Percentiles rank a stretch among this genome's conserved stretches.
Evolutionary conservation across 2,888 invertebrate genomes (phyloP).

Genomic region (Teinopalpus imperialis): DNA sequence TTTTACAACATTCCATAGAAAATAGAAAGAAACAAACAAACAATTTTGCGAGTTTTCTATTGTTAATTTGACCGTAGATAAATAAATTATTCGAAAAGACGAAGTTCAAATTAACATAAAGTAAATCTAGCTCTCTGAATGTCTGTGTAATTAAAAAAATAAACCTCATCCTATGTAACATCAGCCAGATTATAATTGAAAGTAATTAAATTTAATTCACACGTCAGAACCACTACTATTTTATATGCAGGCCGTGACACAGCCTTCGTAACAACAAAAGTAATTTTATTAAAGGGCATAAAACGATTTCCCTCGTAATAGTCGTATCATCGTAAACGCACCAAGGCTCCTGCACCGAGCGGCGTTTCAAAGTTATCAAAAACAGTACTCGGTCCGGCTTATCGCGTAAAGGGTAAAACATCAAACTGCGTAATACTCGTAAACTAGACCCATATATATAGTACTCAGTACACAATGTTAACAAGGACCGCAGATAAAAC

Average conservation of each 20-base stretch:
- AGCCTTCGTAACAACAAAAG: conserved; percentile 35
- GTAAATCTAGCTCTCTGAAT: no score
- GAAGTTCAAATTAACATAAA: no score
- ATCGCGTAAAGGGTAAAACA: conserved; percentile 15
- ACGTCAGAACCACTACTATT: conserved; percentile 46
- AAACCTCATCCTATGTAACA: no score
- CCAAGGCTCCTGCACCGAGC: conserved; percentile 1
- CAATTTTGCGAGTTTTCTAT: no score
- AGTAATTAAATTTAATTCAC: conserved; percentile 37
- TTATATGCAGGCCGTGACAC: conserved; percentile 46
- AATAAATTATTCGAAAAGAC: no score
- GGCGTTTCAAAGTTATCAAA: conserved; percentile 8
- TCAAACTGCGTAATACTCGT: conserved; percentile 7
- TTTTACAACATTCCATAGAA: no score
- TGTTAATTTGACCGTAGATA: no score
- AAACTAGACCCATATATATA: conserved; percentile 9
- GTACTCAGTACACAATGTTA: conserved; percentile 2
- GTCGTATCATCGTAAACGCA: conserved; percentile 52
- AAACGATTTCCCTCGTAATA: conserved; percentile 58
- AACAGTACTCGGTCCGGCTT: conserved; percentile 7
- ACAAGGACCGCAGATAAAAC: conserved; percentile 13
- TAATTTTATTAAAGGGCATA: conserved; percentile 64
- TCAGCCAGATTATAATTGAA: conserved; percentile 41
- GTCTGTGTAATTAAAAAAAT: no score
- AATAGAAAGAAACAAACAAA: no score